Conservation (phyloP, 1,140 invertebrate species). For the Caenorhabditis latens region DNA sequence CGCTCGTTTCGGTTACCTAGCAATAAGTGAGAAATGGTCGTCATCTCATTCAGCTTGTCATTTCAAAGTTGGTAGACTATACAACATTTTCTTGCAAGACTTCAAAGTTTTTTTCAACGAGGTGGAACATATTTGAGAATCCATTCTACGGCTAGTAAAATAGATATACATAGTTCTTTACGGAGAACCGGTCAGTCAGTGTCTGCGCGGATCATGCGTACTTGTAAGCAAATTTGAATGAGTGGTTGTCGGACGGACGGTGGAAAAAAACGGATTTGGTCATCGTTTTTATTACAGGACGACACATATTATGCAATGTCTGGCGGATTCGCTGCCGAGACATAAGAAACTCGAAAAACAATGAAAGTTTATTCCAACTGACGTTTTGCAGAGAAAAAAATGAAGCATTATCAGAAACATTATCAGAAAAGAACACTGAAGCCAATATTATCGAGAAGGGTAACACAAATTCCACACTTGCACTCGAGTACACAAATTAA, state of each 20-base stretch:
- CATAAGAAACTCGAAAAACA: not conserved
- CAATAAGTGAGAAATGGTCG: not conserved
- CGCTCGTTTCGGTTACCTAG: not conserved
- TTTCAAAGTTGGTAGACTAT: not conserved
- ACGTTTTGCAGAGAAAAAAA: constrained; percentile 30
- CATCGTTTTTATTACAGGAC: not conserved
- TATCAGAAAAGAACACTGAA: not conserved
- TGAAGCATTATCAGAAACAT: not conserved
- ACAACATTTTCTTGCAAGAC: not conserved
- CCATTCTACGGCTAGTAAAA: no score
- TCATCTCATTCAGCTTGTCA: not conserved
- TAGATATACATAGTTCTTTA: not conserved
- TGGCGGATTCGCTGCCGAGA: not conserved
- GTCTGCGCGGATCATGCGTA: constrained; percentile 51
- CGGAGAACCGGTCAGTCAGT: constrained; percentile 3
- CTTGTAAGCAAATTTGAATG: constrained; percentile 51
- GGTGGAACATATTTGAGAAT: no score
- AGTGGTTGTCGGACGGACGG: not conserved
- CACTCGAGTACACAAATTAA: not conserved
- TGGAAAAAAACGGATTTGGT: constrained; percentile 42
- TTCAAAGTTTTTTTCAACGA: no score
- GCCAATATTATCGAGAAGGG: not conserved
- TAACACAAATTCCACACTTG: not conserved
- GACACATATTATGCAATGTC: constrained; percentile 11
- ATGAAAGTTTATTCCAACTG: constrained; percentile 50